Base-by-base conservation (phyloP, 2,888 invertebrate species). In the Netelia fuscicornis region DNA sequence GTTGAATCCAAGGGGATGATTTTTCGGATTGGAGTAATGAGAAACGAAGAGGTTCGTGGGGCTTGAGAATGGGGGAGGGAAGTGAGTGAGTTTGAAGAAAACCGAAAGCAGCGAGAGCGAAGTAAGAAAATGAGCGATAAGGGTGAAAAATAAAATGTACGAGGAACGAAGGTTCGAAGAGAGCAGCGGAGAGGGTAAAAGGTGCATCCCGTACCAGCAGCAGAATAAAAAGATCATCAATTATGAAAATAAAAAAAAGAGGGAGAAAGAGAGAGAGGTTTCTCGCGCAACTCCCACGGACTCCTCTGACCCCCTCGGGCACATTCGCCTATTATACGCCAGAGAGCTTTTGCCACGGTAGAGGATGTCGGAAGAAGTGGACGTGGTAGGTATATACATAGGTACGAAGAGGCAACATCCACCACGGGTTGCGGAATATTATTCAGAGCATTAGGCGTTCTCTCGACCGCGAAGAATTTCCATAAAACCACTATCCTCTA, bases 371-470 rank as follows among this genome's bases (percentile, higher is more conserved):
- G 44, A 44, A 70, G 20, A 10, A 68, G 17, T 13, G 42, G 11
- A 11, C 17, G 25, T 13, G 42, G 10, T 20, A 30, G 17, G 2
- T 67, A 23, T 48, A 65, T 65, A 76, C 67, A 67, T 44, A 70
- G 17, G 23, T 37, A 86, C 78, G 86, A 79, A 79, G 87, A 83
- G 84, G 89, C 86, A 89, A 75, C 84, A 83, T 77, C 52, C 82
- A 54, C 64, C n/a, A 23, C 70, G 72, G 90, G 89, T 91, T 90
- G 90, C 90, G 90, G 90, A 91, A 92, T 92, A 92, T 92, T 92
- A 92, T 92, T 92, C 92, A 92, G 91, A 90, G 91, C 91, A 92
- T 92, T 92, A 92, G 91, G 89, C 88, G 90, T 89, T 87, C 89
- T 89, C 90, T 90, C 90, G 89, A 89, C 90, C 90, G 89, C 87